Evolutionary conservation across 2,113 vertebrate genomes (phyloP).

Genomic region (Melospiza melodia): DNA sequence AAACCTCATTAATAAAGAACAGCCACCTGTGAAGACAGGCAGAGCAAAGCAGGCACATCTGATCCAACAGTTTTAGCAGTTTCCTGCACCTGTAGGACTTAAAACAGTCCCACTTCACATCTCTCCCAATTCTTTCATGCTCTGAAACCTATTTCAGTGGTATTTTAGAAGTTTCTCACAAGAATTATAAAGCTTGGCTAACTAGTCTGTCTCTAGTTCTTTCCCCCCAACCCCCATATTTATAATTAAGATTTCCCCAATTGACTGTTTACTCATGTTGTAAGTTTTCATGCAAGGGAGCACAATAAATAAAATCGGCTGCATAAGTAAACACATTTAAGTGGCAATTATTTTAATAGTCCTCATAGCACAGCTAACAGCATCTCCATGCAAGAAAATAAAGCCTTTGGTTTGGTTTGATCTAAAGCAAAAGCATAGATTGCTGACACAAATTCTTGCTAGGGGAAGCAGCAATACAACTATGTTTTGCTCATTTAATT

Average conservation of each 20-base stretch:
- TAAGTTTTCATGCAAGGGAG: background rate
- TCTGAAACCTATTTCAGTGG: background rate
- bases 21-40: background rate
- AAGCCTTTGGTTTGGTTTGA: background rate
- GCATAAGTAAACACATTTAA: background rate
- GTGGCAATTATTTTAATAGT: background rate
- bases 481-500: background rate
- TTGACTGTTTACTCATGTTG: background rate
- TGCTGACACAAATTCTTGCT: background rate
- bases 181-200: background rate
- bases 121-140: background rate
- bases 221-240: background rate
- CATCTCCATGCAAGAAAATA: background rate
- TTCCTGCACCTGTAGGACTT: background rate
- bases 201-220: background rate
- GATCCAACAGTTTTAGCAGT: background rate
- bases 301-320: background rate
- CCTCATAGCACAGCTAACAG: background rate
- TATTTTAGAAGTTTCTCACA: background rate
- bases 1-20: background rate
- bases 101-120: background rate
- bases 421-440: background rate
- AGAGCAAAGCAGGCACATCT: background rate
- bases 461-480: background rate
- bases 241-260: background rate